Conservation (phyloP, 2,113 vertebrate species). For the Litocranius walleri region DNA sequence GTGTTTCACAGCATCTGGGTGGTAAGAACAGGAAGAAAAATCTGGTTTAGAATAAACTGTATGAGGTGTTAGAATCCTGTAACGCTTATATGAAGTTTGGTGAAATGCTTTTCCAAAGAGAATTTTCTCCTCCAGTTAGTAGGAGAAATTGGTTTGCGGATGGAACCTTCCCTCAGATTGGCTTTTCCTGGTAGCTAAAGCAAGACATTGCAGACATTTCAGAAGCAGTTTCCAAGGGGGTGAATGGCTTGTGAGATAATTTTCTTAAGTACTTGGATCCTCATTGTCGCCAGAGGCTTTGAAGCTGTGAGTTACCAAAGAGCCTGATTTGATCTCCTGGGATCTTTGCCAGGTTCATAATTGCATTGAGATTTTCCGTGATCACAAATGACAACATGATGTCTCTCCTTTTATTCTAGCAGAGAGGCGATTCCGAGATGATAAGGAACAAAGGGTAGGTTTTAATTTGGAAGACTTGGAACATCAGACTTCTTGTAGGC, state of each 20-base stretch:
- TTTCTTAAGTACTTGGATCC: constrained; percentile 52
- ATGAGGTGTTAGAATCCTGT: background rate
- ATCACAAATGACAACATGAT: constrained; percentile 45
- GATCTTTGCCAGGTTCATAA: constrained; percentile 52
- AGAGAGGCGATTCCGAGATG: constrained; percentile 25
- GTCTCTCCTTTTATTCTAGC: constrained; percentile 21
- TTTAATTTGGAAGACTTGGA: constrained; percentile 24
- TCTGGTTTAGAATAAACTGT: constrained; percentile 2
- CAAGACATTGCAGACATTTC: background rate
- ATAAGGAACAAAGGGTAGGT: constrained; percentile 4
- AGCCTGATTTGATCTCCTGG: constrained; percentile 43
- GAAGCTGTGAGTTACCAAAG: constrained; percentile 46
- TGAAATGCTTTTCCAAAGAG: constrained; percentile 37
- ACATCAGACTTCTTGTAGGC: background rate
- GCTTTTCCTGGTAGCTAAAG: background rate
- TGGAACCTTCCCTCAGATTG: background rate
- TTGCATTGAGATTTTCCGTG: constrained; percentile 51
- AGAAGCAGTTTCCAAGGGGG: constrained; percentile 21
- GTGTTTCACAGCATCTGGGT: background rate
- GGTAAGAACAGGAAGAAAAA: background rate
- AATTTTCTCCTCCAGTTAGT: constrained; percentile 33
- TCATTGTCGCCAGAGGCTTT: constrained; percentile 29
- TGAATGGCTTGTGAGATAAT: constrained; percentile 52
- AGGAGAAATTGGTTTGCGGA: constrained; percentile 2
- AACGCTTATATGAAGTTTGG: constrained; percentile 20